A percentile compares a stretch with the other conserved stretches of the same genome.
Evolutionary conservation across 2,113 vertebrate species (phyloP).

Genomic region (Indri indri): DNA sequence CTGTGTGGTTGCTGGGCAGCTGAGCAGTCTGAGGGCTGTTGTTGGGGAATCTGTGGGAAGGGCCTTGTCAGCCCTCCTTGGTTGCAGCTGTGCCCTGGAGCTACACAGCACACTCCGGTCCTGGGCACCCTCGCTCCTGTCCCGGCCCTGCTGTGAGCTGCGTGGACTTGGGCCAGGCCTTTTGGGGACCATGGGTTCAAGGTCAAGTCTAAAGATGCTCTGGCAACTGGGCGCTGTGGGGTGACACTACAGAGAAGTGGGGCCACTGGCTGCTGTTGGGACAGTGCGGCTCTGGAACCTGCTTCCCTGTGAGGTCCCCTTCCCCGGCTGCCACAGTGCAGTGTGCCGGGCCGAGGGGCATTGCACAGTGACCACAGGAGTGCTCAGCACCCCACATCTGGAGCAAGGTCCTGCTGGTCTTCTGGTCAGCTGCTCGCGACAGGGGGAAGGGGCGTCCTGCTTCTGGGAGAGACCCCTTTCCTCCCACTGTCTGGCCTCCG

Average conservation of each 20-base stretch:
- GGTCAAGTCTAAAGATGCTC: not conserved
- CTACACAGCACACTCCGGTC: not conserved
- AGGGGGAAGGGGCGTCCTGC: not conserved
- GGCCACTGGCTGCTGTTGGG: not conserved
- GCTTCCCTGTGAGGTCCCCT: not conserved
- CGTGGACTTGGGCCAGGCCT: not conserved
- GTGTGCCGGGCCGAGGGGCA: too few species aligned
- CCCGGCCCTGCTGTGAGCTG: not conserved
- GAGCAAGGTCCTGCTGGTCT: not conserved
- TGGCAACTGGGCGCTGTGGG: not conserved
- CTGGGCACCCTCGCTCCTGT: not conserved
- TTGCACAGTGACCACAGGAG: not conserved
- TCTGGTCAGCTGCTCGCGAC: not conserved
- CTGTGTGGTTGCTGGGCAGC: not conserved
- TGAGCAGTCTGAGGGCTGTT: too few species aligned
- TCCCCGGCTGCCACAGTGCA: not conserved
- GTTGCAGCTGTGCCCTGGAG: not conserved
- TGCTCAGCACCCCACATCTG: too few species aligned
- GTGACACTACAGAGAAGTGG: not conserved
- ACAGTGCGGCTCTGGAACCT: not conserved
- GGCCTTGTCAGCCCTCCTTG: not conserved
- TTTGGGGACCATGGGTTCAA: not conserved
- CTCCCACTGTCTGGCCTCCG: too few species aligned
- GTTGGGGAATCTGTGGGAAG: not conserved
- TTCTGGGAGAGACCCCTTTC: not conserved